These are phyloP conservation scores for Drosophila mettleri DNA, from an alignment of 2,888 invertebrate species.

Conservation along the genomic window DNA sequence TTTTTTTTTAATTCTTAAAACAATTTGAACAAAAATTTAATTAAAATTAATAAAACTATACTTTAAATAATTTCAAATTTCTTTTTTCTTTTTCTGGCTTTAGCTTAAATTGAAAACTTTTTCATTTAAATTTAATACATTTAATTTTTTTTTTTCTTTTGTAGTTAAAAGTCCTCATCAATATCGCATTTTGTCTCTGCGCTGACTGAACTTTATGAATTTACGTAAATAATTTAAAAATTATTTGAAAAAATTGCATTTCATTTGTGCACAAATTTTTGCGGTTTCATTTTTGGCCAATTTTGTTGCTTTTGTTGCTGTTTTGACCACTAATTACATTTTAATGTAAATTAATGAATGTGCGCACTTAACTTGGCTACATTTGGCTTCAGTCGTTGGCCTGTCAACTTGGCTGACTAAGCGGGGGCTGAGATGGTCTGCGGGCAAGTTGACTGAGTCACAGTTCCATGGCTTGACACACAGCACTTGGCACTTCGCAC, in stretches of 20 bases:
- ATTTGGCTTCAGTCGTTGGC: slow-evolving; percentile 47
- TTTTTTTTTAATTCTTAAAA: no score
- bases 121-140: not conserved
- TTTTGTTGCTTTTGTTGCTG: slow-evolving; percentile 16
- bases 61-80: no score
- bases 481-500: slow-evolving; percentile 35
- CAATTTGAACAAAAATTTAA: no score
- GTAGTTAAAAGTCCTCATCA: slow-evolving; percentile 3
- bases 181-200: slow-evolving; percentile 10
- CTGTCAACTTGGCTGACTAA: slow-evolving; percentile 57
- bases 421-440: slow-evolving; percentile 6
- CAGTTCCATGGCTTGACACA: slow-evolving; percentile 45
- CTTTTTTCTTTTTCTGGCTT: not conserved
- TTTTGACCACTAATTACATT: slow-evolving; percentile 79
- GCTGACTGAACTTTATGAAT: slow-evolving; percentile 3
- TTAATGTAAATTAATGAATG: slow-evolving; percentile 83
- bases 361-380: slow-evolving; percentile 73
- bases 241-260: slow-evolving; percentile 57
- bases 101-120: no score
- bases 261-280: slow-evolving; percentile 55
- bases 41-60: no score
- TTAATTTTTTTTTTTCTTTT: not conserved
- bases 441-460: slow-evolving; percentile 53
- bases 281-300: slow-evolving; percentile 48
- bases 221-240: slow-evolving; percentile 28